phyloP scores from a whole-genome alignment of 2,888 invertebrate genomes.

The Agonopterix heracliana region DNA sequence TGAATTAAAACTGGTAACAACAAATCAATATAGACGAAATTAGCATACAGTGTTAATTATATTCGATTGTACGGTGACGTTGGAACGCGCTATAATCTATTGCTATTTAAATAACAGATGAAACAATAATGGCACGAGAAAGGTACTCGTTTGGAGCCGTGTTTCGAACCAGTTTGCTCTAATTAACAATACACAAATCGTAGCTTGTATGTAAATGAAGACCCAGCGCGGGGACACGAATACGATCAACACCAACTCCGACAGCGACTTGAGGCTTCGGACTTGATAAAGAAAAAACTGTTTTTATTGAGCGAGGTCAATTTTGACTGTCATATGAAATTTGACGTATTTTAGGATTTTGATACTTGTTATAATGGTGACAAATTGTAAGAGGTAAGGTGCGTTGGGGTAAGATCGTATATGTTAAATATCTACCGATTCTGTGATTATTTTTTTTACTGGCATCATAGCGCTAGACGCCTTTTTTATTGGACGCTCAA shows the following conservation, averaged over 20 bases:
- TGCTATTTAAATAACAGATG: slow-evolving; percentile 72
- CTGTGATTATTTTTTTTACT: no score
- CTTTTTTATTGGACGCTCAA: no score
- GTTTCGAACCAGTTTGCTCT: slow-evolving; percentile 68
- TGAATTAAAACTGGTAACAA: slow-evolving; percentile 20
- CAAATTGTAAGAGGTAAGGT: no score
- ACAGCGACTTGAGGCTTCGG: no score
- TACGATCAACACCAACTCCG: no score
- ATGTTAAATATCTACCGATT: no score
- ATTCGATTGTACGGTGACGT: slow-evolving; percentile 57
- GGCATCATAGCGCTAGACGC: no score
- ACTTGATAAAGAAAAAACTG: slow-evolving; percentile 23
- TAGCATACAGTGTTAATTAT: slow-evolving; percentile 67
- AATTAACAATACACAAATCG: slow-evolving; percentile 77
- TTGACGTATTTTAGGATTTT: background rate
- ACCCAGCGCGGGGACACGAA: slow-evolving; percentile 22
- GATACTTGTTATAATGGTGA: no score
- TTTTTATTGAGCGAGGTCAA: slow-evolving; percentile 37
- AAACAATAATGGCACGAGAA: slow-evolving; percentile 67
- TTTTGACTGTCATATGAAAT: slow-evolving; percentile 13
- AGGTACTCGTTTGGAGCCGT: slow-evolving; percentile 19
- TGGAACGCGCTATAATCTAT: slow-evolving; percentile 55
- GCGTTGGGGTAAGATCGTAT: no score
- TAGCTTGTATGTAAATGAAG: slow-evolving; percentile 73
- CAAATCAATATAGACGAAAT: slow-evolving; percentile 56